Evolutionary conservation across 2,888 invertebrate species (phyloP).

Genomic region (Apamea anceps): DNA sequence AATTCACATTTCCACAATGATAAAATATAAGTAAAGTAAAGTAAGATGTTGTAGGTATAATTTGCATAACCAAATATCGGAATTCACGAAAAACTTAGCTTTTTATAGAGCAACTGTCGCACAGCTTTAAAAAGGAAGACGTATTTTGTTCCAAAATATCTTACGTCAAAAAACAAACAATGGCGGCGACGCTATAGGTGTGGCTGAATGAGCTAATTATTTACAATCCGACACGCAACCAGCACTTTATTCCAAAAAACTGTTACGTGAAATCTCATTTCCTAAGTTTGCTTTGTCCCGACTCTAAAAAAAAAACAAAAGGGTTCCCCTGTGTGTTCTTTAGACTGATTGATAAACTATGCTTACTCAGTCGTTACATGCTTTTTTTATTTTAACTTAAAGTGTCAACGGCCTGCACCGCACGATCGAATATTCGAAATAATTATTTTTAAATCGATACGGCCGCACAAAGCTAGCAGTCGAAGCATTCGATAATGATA

Average conservation of each 20-base stretch:
- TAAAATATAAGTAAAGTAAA: background rate
- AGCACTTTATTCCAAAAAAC: slow-evolving; percentile 82
- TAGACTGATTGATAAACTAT: slow-evolving; percentile 74
- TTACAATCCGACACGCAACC: slow-evolving; percentile 89
- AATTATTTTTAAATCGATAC: slow-evolving; percentile 69
- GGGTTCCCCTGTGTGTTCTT: slow-evolving; percentile 77
- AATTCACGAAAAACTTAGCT: background rate
- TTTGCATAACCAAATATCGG: slow-evolving; percentile 13
- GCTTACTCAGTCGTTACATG: slow-evolving; percentile 71
- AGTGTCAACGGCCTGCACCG: slow-evolving; percentile 63
- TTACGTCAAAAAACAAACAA: slow-evolving; percentile 84
- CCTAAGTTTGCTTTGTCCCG: slow-evolving; percentile 85
- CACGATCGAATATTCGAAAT: slow-evolving; percentile 60
- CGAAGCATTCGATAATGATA: slow-evolving; percentile 76
- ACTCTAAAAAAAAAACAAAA: slow-evolving; percentile 79
- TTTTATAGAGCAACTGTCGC: slow-evolving; percentile 40
- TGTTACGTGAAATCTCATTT: slow-evolving; percentile 89
- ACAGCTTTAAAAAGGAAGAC: slow-evolving; percentile 75
- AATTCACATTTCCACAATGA: background rate
- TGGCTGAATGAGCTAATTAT: slow-evolving; percentile 88
- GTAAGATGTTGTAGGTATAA: background rate
- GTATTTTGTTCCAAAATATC: slow-evolving; percentile 76
- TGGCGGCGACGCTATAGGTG: slow-evolving; percentile 82
- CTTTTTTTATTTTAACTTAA: slow-evolving; percentile 55
- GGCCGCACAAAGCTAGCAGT: slow-evolving; percentile 66